Evolutionary conservation across 64 coral and sea anemone species (phyloP), one percentile per base, ranked within the genome.

Genomic region (Dendronephthya gigantea): DNA sequence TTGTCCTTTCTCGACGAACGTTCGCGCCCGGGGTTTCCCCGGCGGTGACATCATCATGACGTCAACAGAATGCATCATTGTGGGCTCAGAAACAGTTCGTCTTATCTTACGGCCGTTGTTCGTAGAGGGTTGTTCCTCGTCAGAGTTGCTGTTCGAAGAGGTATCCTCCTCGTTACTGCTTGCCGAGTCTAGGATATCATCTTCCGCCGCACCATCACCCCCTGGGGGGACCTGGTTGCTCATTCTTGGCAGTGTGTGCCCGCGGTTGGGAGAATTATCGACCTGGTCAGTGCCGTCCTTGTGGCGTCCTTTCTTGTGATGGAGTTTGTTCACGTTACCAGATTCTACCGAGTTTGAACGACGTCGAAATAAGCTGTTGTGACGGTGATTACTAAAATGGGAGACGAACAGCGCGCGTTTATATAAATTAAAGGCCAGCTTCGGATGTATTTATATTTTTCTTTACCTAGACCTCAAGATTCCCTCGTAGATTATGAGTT

Each of bases 401-500:
- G 41, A 45, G 41, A 45, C 41, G 41, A 45, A 74, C 0, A 1
- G 68, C 32, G 19, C 30, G 68, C 13, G 25, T 35, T 9, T 70
- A 9, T 70, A 22, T 70, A n/a, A 27, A 74, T 11, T 27, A 17
- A 74, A 12, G 13, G 0, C 0, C 1, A 74, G n/a, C 25, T 1
- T 25, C 25, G 11, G 22, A 27, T 74, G 11, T 28, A 30, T 8
- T 28, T 13, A 27, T 19, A 28, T 25, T 70, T 70, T 9, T 70
- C 19, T 27, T 68, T 98, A 98, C 95, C 95, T 98, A 0, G 95
- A 98, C 25, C 88, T 98, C 14, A 98, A 70, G 56, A 98, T 98
- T 29, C 95, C 95, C 58, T 98, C 95, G 34, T 98, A 98, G 49
- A 91, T 98, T 16, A 98, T 84, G n/a, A 98, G 90, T 49, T 98